These are phyloP conservation scores for Brienomyrus brachyistius DNA, from an alignment of 2,113 vertebrate species.

Conservation along the genomic window DNA sequence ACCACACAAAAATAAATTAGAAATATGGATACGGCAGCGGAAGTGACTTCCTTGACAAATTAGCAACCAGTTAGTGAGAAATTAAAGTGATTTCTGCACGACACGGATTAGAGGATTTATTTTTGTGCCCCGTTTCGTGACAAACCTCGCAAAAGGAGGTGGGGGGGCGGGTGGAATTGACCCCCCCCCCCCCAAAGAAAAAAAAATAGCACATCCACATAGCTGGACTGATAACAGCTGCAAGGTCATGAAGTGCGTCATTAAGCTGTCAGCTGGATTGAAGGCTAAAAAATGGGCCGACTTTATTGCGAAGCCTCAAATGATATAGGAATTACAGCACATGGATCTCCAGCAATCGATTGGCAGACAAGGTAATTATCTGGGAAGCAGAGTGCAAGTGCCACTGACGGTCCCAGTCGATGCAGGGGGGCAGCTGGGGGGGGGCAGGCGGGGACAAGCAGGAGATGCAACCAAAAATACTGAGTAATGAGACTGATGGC, in stretches of 20 bases:
- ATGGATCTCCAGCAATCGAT: conserved; percentile 65
- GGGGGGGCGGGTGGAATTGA: not conserved
- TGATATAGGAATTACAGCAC: conserved; percentile 67
- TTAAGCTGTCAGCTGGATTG: conserved; percentile 62
- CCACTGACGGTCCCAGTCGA: conserved; percentile 44
- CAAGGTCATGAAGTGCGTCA: conserved; percentile 51
- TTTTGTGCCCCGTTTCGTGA: not conserved
- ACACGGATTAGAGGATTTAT: not conserved
- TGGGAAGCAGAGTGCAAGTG: conserved; percentile 59
- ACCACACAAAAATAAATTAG: not conserved
- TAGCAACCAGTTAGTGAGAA: not conserved
- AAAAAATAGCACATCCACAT: not conserved
- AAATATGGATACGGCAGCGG: not conserved
- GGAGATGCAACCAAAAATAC: not conserved
- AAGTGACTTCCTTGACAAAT: not conserved
- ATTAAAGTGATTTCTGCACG: not conserved
- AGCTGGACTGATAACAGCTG: conserved; percentile 18
- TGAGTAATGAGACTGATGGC: not conserved
- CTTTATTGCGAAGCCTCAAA: conserved; percentile 54
- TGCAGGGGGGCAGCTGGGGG: conserved; percentile 27
- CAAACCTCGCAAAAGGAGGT: not conserved
- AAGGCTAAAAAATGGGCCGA: conserved; percentile 57
- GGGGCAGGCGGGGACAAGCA: conserved; percentile 23
- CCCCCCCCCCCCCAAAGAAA: not conserved
- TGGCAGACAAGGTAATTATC: conserved; percentile 64